These are phyloP conservation scores for Mycetomoellerius zeteki DNA, from an alignment of 1,140 invertebrate species.

Conservation along the genomic window DNA sequence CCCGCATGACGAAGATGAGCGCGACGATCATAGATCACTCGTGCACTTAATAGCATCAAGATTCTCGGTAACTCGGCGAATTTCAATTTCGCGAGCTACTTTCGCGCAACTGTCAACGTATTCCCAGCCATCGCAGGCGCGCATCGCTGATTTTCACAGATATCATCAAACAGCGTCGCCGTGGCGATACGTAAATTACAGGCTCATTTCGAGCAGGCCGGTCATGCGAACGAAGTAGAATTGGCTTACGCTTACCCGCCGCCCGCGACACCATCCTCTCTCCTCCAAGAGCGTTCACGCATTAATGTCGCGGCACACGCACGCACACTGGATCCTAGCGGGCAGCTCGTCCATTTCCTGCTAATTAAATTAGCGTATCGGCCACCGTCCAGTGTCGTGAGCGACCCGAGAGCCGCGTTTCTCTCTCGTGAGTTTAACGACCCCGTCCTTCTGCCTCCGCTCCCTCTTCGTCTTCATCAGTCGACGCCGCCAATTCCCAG, in stretches of 20 bases:
- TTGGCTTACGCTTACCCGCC: slow-evolving; percentile 31
- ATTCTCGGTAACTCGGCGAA: slow-evolving; percentile 58
- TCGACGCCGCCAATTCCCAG: slow-evolving; percentile 80
- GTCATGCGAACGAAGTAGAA: slow-evolving; percentile 67
- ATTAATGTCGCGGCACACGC: slow-evolving; percentile 74
- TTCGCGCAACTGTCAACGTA: slow-evolving; percentile 21
- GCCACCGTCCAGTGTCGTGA: slow-evolving; percentile 74
- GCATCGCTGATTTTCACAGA: slow-evolving; percentile 64
- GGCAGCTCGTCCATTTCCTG: slow-evolving; percentile 73
- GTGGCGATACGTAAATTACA: slow-evolving; percentile 62
- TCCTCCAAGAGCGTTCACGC: slow-evolving; percentile 64
- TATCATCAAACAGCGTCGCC: slow-evolving; percentile 55
- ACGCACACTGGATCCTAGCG: slow-evolving; percentile 69
- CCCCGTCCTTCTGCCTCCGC: slow-evolving; percentile 63
- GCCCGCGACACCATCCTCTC: slow-evolving; percentile 5
- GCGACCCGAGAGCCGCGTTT: slow-evolving; percentile 65
- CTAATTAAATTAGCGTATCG: slow-evolving; percentile 85
- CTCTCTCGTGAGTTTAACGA: slow-evolving; percentile 71
- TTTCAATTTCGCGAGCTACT: slow-evolving; percentile 67
- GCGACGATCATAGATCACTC: slow-evolving; percentile 33
- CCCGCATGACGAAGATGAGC: slow-evolving; percentile 39
- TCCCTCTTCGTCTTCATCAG: slow-evolving; percentile 81
- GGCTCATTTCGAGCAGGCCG: slow-evolving; percentile 24
- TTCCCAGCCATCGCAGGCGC: slow-evolving; percentile 7
- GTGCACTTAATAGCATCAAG: slow-evolving; percentile 29